phyloP scores from a whole-genome alignment of 37 sponge, comb jelly and placozoan genomes.

The Beroe forskalii region DNA sequence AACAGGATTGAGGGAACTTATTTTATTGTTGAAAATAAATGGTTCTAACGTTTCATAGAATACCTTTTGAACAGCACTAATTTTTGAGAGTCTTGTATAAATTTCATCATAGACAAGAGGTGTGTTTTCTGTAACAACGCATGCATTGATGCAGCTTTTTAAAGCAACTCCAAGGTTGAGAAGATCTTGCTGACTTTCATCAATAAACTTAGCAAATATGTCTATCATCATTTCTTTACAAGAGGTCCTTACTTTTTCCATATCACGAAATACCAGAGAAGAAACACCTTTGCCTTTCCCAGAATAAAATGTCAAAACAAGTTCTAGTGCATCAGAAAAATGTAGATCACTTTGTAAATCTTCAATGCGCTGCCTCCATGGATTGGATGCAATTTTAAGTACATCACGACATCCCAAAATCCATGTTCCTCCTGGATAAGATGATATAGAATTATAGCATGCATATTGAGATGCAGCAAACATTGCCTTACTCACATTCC shows the following conservation, averaged over 20 bases:
- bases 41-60: constrained; percentile 61
- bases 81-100: constrained; percentile 18
- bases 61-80: constrained; percentile 6
- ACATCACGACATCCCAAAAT: constrained; percentile 28
- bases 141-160: constrained; percentile 29
- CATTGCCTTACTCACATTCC: constrained; percentile 60
- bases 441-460: constrained; percentile 17
- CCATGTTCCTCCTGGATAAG: constrained; percentile 53
- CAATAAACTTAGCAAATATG: constrained; percentile 32
- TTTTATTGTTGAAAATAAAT: constrained; percentile 12
- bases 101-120: constrained; percentile 58
- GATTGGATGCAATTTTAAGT: constrained; percentile 38
- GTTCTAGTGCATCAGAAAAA: constrained; percentile 40
- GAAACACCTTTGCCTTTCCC: constrained; percentile 56
- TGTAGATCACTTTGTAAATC: constrained; percentile 24
- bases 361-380: constrained; percentile 42
- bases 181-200: constrained; percentile 55
- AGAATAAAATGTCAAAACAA: neutral
- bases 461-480: constrained; percentile 57
- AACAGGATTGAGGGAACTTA: constrained; percentile 33
- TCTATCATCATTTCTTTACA: constrained; percentile 27
- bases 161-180: neutral
- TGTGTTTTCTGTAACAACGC: constrained; percentile 14
- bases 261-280: constrained; percentile 41
- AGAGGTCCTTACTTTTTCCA: neutral